Base-by-base conservation (phyloP, 2,113 vertebrate genomes). In the Etheostoma spectabile region DNA sequence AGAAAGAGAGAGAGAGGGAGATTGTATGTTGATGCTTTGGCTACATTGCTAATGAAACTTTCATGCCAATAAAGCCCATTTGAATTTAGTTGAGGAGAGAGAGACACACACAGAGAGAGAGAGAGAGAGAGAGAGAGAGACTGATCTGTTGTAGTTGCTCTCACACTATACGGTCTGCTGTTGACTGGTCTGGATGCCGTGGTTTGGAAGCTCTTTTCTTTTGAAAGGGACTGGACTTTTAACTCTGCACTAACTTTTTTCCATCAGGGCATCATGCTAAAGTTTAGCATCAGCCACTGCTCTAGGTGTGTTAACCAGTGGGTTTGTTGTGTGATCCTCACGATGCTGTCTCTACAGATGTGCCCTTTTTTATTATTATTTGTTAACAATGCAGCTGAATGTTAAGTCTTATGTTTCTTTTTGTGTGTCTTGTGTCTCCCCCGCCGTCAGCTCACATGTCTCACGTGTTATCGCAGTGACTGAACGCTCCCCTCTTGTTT, bases 251-350 rank as follows among this genome's bases (percentile, higher is more conserved):
- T 6, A 10, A 8, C 45, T 12, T 24, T 45, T 33, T 10, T 27
- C 35, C 24, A 53, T n/a, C 18, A 4, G 59, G 60, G 49, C 71
- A 14, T 51, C 0, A 83, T 80, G 83, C 66, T 57, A 66, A 85
- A 82, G 66, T 85, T 85, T 27, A 88, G 79, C 18, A 2, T 42
- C 60, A 77, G 49, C 24, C 62, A 1, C 16, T 10, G 52, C 74
- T 81, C 68, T 46, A 83, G 83, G 62, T 88, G 63, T 79, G 66
- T 78, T 42, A 16, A 1, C 0, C 51, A 5, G 27, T 30, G 69
- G 79, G 48, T 71, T 14, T 71, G 45, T 13, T 4, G 52, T 30
- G 42, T 19, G 53, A 15, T 21, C 6, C 4, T 10, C 38, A 38
- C 38, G 8, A 7, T 38, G 38, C 51, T 61, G 4, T 55, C 49